These are phyloP conservation scores for Nyctereutes procyonoides DNA, from an alignment of 2,113 vertebrate genomes.

Conservation along the genomic window DNA sequence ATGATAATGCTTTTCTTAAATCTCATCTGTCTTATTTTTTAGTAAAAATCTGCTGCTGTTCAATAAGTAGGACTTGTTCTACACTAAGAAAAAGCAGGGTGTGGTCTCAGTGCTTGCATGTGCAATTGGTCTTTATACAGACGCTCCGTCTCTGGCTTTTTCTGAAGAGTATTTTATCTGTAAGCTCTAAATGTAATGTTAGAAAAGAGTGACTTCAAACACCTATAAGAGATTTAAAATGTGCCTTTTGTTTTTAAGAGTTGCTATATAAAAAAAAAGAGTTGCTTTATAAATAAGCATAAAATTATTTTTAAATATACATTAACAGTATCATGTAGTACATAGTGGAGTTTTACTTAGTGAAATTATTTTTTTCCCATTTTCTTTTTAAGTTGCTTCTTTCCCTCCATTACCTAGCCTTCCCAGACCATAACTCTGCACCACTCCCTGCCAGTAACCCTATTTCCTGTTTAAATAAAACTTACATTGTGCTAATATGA, in stretches of 20 bases:
- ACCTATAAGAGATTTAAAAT: neutral
- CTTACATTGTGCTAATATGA: neutral
- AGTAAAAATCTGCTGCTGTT: neutral
- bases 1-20: slow-evolving; percentile 21
- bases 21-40: neutral
- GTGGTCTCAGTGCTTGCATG: neutral
- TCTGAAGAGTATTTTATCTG: neutral
- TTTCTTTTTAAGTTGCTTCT: neutral
- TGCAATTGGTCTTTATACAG: neutral
- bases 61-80: neutral
- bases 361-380: neutral
- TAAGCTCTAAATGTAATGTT: neutral
- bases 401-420: neutral
- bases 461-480: neutral
- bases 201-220: neutral
- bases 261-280: neutral
- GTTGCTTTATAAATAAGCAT: neutral
- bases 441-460: neutral
- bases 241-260: neutral
- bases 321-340: neutral
- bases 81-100: neutral
- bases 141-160: neutral
- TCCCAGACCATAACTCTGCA: neutral
- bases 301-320: neutral
- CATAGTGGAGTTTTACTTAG: neutral